Base-by-base conservation (phyloP, 1,140 invertebrate genomes). In the Metaphire vulgaris region DNA sequence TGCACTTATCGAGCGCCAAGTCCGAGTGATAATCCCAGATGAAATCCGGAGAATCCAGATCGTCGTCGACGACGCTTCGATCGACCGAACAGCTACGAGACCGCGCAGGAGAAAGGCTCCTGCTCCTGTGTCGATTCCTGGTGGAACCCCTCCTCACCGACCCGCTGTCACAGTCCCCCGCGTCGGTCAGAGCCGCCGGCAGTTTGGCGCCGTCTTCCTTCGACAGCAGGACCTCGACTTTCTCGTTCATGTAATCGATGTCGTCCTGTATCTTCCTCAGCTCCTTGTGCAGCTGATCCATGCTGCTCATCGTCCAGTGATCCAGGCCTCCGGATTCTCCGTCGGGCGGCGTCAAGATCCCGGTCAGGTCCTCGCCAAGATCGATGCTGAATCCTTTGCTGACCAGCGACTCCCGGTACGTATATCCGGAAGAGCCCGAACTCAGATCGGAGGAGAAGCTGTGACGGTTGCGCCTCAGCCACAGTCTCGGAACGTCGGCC, bases 351-450 rank as follows among this genome's bases (percentile, higher is more conserved):
- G 34, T 14, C 72, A 73, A 28, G 1, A 73, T 34, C 16, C 26
- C 72, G n/a, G 32, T 34, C 33, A 73, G 33, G 26, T 73, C 41
- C 32, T 73, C 72, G 56, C 72, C 72, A n/a, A 73, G 28, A 28
- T 73, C 72, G 31, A 73, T 34, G 16, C 72, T 73, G 72, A 56
- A 73, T 14, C 72, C 72, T 64, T 73, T 73, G 72, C 72, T 73
- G 1, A 73, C 72, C 1, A 73, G 72, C 16, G 72, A 73, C n/a
- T 73, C 72, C 28, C 72, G 21, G 41, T 73, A 73, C 32, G 32
- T 34, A 29, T 73, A 73, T 16, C 32, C 26, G 32, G 72, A 73
- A 21, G 72, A 73, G 1, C 28, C 72, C 6, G 41, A 12, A 21
- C 41, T 56, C 21, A 56, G 21, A 21, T 56, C 41, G 21, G 6